A percentile compares a stretch with the other conserved stretches of the same genome.
phyloP scores from a whole-genome alignment of 1,140 invertebrate species.

The Mamestra configurata region DNA sequence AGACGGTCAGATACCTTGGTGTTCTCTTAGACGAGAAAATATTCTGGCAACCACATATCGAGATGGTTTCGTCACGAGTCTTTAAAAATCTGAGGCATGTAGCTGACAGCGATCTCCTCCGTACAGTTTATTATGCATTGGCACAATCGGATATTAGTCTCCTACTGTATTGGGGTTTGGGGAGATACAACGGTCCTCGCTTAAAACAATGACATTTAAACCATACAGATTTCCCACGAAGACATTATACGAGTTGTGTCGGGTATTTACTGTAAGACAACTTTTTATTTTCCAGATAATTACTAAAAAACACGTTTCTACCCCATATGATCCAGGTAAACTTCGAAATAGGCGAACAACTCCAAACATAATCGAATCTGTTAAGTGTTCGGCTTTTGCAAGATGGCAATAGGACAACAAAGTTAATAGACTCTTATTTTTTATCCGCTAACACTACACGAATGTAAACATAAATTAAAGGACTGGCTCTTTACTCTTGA shows the following conservation, averaged over 20 bases:
- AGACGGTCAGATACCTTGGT: neutral
- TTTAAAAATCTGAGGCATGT: slow-evolving; percentile 25
- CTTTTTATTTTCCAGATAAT: neutral
- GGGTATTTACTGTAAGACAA: neutral
- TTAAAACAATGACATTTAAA: no score
- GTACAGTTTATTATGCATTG: neutral
- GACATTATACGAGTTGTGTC: no score
- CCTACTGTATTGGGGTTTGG: neutral
- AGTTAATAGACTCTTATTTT: neutral
- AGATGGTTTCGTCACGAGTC: neutral
- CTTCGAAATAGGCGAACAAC: no score
- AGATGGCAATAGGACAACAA: no score
- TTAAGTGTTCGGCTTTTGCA: no score
- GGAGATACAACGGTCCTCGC: no score
- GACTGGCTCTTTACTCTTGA: slow-evolving; percentile 11
- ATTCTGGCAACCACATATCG: neutral
- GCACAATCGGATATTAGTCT: slow-evolving; percentile 1
- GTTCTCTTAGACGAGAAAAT: neutral
- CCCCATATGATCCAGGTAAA: neutral
- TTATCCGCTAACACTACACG: neutral
- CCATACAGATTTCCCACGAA: no score
- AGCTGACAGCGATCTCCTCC: neutral
- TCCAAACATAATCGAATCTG: no score
- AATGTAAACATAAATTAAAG: neutral
- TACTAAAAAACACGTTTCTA: neutral